Percentiles rank a stretch among this genome's conserved stretches.
phyloP scores from a whole-genome alignment of 2,888 invertebrate species.

The Kuschelorhynchus macadamiae region DNA sequence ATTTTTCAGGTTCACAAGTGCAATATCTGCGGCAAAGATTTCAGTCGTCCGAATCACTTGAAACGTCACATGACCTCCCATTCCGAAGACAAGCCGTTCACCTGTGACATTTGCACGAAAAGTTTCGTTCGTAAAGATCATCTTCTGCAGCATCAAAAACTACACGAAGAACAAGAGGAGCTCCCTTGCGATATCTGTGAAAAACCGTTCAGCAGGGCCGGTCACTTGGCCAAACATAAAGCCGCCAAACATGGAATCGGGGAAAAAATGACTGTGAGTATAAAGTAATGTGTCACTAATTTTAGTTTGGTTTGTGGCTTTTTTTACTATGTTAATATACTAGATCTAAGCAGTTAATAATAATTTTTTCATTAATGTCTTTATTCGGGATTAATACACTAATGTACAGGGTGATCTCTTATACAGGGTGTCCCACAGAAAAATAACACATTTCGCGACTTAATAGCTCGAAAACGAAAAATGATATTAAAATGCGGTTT shows the following conservation, averaged over 20 bases:
- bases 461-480: too few species aligned
- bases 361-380: too few species aligned
- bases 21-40: constrained; percentile 68
- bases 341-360: too few species aligned
- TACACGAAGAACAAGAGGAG: constrained; percentile 59
- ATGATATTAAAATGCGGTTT: too few species aligned
- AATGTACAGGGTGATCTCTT: too few species aligned
- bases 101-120: constrained; percentile 68
- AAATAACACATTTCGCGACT: too few species aligned
- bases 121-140: constrained; percentile 66
- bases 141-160: constrained; percentile 63
- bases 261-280: constrained; percentile 57
- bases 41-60: constrained; percentile 69
- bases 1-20: constrained; percentile 64
- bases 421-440: too few species aligned
- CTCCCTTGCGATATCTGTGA: constrained; percentile 70
- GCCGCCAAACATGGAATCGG: constrained; percentile 67
- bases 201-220: constrained; percentile 69
- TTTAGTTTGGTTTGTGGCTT: too few species aligned
- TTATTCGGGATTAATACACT: too few species aligned
- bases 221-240: constrained; percentile 70
- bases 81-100: constrained; percentile 65
- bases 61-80: constrained; percentile 70
- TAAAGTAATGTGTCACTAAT: too few species aligned
- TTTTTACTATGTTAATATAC: too few species aligned